These are phyloP conservation scores for Ormyrus labotus DNA, from an alignment of 2,888 invertebrate genomes.

Conservation along the genomic window DNA sequence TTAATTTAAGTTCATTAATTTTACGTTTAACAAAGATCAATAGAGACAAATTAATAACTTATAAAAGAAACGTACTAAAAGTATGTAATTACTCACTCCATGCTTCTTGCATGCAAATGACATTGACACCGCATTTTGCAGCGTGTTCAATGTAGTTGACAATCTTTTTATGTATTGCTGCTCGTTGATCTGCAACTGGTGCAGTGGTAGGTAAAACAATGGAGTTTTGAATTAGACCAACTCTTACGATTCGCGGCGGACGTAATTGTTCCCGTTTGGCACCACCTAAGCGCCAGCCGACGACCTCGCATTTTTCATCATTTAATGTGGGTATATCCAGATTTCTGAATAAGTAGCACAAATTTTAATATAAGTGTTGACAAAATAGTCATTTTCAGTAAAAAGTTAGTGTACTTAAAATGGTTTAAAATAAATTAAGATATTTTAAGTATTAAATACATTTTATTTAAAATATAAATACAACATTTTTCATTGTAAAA, in stretches of 20 bases:
- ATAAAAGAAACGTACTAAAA: too few relatives aligned
- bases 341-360: constrained; percentile 63
- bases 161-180: constrained; percentile 87
- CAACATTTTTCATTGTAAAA: too few relatives aligned
- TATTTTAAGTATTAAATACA: too few relatives aligned
- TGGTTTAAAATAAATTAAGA: too few relatives aligned
- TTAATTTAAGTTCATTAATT: constrained; percentile 4
- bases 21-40: neutral
- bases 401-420: too few relatives aligned
- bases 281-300: constrained; percentile 82
- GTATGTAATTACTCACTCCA: constrained; percentile 85
- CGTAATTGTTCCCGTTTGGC: constrained; percentile 84
- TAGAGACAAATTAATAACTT: too few relatives aligned
- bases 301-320: constrained; percentile 80
- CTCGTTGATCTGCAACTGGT: constrained; percentile 85
- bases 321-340: constrained; percentile 77
- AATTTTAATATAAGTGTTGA: too few relatives aligned
- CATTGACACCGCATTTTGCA: constrained; percentile 86
- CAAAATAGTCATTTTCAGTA: too few relatives aligned
- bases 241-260: constrained; percentile 83
- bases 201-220: constrained; percentile 87
- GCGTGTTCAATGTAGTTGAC: constrained; percentile 85
- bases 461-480: too few relatives aligned
- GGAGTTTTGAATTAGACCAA: constrained; percentile 93
- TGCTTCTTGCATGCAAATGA: constrained; percentile 96